Conservation (phyloP, 2,797 vertebrate genomes). For the Gambelia wislizenii region DNA sequence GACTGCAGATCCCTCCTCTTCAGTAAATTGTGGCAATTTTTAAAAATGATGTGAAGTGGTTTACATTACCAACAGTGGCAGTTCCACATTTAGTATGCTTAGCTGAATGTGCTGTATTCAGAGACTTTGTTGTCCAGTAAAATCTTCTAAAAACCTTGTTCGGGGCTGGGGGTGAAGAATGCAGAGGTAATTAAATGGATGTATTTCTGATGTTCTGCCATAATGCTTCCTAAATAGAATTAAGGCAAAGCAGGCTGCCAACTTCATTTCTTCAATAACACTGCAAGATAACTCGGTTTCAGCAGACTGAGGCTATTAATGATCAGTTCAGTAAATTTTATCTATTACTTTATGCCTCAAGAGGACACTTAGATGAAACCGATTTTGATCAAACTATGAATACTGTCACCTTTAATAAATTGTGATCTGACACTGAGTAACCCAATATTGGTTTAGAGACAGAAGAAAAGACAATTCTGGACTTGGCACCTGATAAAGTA, state of each 20-base stretch:
- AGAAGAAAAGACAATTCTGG: conserved; percentile 52
- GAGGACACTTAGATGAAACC: conserved; percentile 60
- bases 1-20: not conserved
- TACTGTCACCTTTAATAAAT: conserved; percentile 72
- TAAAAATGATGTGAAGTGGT: not conserved
- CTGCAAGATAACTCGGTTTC: conserved; percentile 62
- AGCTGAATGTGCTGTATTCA: conserved; percentile 11
- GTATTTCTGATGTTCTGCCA: conserved; percentile 60
- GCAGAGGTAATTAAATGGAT: conserved; percentile 56
- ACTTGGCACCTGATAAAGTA: conserved; percentile 28
- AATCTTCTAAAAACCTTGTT: not conserved
- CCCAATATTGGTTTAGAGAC: conserved; percentile 58
- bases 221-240: conserved; percentile 62
- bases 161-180: conserved; percentile 17
- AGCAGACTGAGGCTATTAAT: conserved; percentile 68
- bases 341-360: conserved; percentile 64
- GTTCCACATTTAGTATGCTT: conserved; percentile 12
- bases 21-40: not conserved
- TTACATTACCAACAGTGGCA: not conserved
- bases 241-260: conserved; percentile 64
- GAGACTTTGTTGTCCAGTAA: not conserved
- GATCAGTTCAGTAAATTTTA: conserved; percentile 69
- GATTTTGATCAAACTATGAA: conserved; percentile 72
- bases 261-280: conserved; percentile 66
- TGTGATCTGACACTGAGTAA: conserved; percentile 56